Evolutionary conservation across 2,797 vertebrate genomes (phyloP).

Genomic region (Mus caroli): DNA sequence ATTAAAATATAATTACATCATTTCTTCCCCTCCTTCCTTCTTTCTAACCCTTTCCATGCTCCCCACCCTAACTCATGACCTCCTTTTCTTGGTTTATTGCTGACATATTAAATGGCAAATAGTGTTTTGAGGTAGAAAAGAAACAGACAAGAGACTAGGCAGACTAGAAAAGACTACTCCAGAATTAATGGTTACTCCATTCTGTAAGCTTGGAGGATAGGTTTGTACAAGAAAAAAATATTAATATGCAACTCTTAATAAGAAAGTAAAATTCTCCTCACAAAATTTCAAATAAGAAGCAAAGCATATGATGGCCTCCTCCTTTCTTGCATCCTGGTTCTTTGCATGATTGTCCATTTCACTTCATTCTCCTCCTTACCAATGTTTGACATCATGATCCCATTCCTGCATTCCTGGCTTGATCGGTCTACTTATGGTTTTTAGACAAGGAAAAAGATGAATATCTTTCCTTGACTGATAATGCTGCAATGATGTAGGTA

Average conservation of each 20-base stretch:
- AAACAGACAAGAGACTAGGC: neutral
- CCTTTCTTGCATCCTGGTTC: neutral
- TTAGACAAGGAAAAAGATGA: slow-evolving; percentile 54
- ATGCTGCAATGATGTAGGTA: slow-evolving; percentile 57
- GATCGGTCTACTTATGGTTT: slow-evolving; percentile 31
- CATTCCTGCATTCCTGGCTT: slow-evolving; percentile 5
- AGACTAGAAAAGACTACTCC: neutral
- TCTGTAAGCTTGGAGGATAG: neutral
- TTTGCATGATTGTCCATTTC: neutral
- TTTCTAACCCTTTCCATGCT: neutral
- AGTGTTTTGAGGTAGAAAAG: slow-evolving; percentile 17
- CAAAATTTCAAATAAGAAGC: slow-evolving; percentile 44
- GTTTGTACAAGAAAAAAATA: neutral
- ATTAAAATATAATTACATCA: neutral
- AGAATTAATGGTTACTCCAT: slow-evolving; percentile 50
- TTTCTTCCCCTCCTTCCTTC: neutral
- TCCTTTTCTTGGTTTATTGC: neutral
- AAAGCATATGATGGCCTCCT: neutral
- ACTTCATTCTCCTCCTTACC: slow-evolving; percentile 2
- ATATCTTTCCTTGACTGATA: slow-evolving; percentile 48
- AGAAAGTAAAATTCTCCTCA: neutral
- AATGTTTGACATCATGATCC: neutral
- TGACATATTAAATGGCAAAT: neutral
- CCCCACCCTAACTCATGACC: neutral
- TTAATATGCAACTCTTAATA: slow-evolving; percentile 27